phyloP scores from a whole-genome alignment of 2,888 invertebrate species.

The Drosophila buzzatii region DNA sequence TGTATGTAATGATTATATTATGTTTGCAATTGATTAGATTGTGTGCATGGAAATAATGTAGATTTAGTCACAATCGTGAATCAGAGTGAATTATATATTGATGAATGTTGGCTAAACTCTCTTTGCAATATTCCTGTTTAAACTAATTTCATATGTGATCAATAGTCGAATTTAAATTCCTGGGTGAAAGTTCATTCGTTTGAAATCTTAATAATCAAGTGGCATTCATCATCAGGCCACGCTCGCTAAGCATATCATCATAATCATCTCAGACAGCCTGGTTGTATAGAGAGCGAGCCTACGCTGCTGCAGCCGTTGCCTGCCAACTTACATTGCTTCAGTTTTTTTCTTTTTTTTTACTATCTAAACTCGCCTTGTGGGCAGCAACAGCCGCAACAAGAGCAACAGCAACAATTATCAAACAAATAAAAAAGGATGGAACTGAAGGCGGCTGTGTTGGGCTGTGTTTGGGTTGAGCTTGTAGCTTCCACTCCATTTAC shows the following conservation, averaged over 20 bases:
- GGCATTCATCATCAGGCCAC: conserved; percentile 42
- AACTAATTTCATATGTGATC: conserved; percentile 1
- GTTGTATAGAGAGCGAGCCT: background rate
- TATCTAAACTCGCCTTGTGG: conserved; percentile 44
- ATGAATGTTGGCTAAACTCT: too few relatives aligned
- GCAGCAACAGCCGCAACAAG: conserved; percentile 25
- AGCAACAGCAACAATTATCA: conserved; percentile 58
- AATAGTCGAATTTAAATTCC: background rate
- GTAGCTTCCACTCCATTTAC: conserved; percentile 28
- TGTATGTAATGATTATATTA: background rate
- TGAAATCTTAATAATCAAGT: conserved; percentile 32
- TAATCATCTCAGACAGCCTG: conserved; percentile 7
- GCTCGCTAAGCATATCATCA: conserved; percentile 21
- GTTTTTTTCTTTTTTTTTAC: conserved; percentile 65
- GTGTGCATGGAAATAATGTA: background rate
- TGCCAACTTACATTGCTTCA: conserved; percentile 68
- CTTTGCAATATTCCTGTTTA: background rate
- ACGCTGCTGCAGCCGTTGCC: conserved; percentile 34
- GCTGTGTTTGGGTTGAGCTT: conserved; percentile 34
- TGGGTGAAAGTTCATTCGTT: conserved; percentile 3
- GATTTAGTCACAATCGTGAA: background rate
- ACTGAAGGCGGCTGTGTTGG: conserved; percentile 46
- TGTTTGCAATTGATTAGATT: background rate
- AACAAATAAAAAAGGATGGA: conserved; percentile 53
- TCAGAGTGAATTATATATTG: background rate